These are phyloP conservation scores for Tyrannus savana DNA, from an alignment of 2,113 vertebrate genomes.

Conservation along the genomic window DNA sequence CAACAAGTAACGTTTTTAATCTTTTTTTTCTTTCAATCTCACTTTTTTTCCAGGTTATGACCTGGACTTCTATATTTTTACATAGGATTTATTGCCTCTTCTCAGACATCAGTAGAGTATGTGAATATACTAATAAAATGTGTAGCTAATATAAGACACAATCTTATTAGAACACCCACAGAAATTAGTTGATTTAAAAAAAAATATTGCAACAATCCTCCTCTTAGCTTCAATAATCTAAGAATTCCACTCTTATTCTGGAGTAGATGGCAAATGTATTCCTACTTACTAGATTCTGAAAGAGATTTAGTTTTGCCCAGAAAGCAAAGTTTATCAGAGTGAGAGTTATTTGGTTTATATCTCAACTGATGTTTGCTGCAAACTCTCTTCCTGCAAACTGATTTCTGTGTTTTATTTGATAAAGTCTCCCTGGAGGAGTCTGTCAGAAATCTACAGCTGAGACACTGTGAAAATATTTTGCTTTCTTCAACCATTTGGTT, in stretches of 20 bases:
- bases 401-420: slow-evolving; percentile 6
- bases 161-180: not conserved
- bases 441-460: not conserved
- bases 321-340: not conserved
- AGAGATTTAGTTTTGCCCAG: not conserved
- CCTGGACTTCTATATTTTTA: not conserved
- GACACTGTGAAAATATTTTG: not conserved
- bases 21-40: not conserved
- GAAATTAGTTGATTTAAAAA: not conserved
- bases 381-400: not conserved
- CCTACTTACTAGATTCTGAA: not conserved
- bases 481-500: not conserved
- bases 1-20: not conserved
- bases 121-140: not conserved
- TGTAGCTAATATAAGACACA: not conserved
- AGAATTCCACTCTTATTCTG: not conserved
- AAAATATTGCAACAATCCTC: not conserved
- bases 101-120: slow-evolving; percentile 9
- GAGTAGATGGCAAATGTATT: not conserved
- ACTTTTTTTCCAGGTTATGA: not conserved
- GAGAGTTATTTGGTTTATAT: not conserved
- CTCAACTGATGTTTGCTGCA: not conserved
- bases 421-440: not conserved
- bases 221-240: not conserved
- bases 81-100: not conserved